Evolutionary conservation across 2,797 vertebrate species (phyloP), one percentile per base, ranked within the genome.

Genomic region (Scarus forsteni): DNA sequence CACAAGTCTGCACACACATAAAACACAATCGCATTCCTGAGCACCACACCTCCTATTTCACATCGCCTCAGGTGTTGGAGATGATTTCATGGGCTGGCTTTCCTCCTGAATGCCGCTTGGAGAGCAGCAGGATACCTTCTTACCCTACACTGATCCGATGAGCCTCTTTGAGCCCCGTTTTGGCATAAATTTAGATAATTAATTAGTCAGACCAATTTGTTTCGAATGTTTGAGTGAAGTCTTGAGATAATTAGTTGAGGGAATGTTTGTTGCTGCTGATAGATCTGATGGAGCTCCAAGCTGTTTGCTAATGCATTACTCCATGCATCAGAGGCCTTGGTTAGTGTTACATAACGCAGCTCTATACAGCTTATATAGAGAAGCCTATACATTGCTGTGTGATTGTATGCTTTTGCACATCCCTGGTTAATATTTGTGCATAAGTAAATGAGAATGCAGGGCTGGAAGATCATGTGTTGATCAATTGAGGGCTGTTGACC

Each of bases 241-340:
- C n/a, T 69, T 65, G 2, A 18, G 34, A 55, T 71, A 68, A 79
- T 68, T 76, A 38, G 36, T 18, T 81, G 45, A 45, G 63, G 44
- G 43, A 35, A 7, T 48, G 45, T 54, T 77, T 76, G 72, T 68
- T 34, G 45, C n/a, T 64, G 50, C 57, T 75, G 16, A 71, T 63
- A 50, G 43, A 44, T 69, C 60, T 75, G 42, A 67, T 53, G 3
- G 36, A 48, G 56, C 63, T 79, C 55, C 62, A 71, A 70, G 56
- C 48, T 76, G 49, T 80, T 27, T 77, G 65, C 35, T 55, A 68
- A 79, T 67, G 56, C 58, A 75, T 84, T 75, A 75, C 16, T 71
- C 18, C 49, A 16, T 57, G 72, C 69, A 70, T 77, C 63, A 77
- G 18, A 70, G 42, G 74, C 18, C 13, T 53, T 57, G 54, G 53